These are phyloP conservation scores for Lithobates pipiens DNA, from an alignment of 2,797 vertebrate species.

Conservation along the genomic window DNA sequence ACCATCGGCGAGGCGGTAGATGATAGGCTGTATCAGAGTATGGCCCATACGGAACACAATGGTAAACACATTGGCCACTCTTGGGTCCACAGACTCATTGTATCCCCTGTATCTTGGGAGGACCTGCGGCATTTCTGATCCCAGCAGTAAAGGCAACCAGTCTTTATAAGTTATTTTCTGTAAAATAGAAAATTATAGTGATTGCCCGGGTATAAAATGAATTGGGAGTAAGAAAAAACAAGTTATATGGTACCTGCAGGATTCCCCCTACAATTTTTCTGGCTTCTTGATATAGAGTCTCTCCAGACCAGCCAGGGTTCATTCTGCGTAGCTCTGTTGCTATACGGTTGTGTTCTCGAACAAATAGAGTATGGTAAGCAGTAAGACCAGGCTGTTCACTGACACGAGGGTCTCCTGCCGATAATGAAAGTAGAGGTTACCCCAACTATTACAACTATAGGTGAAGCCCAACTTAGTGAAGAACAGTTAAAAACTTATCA, in stretches of 20 bases:
- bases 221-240: neutral
- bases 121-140: constrained; percentile 60
- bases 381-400: constrained; percentile 85
- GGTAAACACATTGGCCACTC: constrained; percentile 86
- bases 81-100: constrained; percentile 79
- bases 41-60: constrained; percentile 89
- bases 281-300: constrained; percentile 87
- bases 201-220: neutral
- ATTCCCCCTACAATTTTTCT: constrained; percentile 87
- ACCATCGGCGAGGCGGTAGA: constrained; percentile 74
- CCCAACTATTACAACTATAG: too few relatives aligned
- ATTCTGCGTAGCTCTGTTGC: constrained; percentile 75
- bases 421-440: neutral
- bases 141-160: constrained; percentile 86
- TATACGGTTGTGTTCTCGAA: constrained; percentile 89
- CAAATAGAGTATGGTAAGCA: constrained; percentile 82
- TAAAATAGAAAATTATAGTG: neutral
- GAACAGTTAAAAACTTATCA: too few relatives aligned
- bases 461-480: too few relatives aligned
- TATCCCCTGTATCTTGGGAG: constrained; percentile 80
- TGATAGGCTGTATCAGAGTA: constrained; percentile 78
- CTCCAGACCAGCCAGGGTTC: constrained; percentile 86
- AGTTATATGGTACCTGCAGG: constrained; percentile 42
- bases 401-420: constrained; percentile 82
- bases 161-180: constrained; percentile 87